Base-by-base conservation (phyloP, 2,888 invertebrate species). In the Blera fallax region DNA sequence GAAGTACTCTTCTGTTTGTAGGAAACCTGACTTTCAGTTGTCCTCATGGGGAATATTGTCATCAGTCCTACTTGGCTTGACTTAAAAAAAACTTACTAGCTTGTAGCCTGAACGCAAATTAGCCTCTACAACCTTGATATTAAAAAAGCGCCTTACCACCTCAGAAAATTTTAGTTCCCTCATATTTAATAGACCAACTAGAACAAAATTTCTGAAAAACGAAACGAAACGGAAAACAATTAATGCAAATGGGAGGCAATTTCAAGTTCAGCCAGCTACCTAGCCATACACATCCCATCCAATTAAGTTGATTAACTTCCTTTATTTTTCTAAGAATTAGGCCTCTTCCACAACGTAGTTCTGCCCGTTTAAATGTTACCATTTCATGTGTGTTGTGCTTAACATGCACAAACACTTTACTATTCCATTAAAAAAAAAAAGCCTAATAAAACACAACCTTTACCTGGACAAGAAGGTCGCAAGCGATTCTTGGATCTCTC, bases 241-340 rank as follows among this genome's bases (percentile, higher is more conserved):
- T 27, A 77, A 82, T 83, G 73, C 83, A 78, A 83, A 83, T 78
- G 60, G 52, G 34, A 29, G 54, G 73, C 69, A 83, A 67, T 83
- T 73, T 83, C 73, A 79, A 73, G 67, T 79, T 73, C 83, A 78
- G 67, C 14, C 24, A 50, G 34, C 72, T 69, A 77, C 43, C 64
- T 58, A 50, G 72, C 56, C 27, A 72, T 64, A 74, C 64, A 50
- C n/a, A 37, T 56, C 65, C 34, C 45, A 54, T 32, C 79, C 79
- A 84, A 84, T 84, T 84, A 84, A 74, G 74, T 69, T 64, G 84
- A 84, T 84, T 84, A 84, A 58, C 74, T 84, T 84, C 83, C 80
- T 80, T 80, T 65, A 50, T 62, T 73, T 62, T 76, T 83, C 83
- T 48, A 24, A 73, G 83, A 83, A 83, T 56, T 40, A 18, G 48